Evolutionary conservation across 2,797 vertebrate genomes (phyloP).

Genomic region (Gobio occitaniae): DNA sequence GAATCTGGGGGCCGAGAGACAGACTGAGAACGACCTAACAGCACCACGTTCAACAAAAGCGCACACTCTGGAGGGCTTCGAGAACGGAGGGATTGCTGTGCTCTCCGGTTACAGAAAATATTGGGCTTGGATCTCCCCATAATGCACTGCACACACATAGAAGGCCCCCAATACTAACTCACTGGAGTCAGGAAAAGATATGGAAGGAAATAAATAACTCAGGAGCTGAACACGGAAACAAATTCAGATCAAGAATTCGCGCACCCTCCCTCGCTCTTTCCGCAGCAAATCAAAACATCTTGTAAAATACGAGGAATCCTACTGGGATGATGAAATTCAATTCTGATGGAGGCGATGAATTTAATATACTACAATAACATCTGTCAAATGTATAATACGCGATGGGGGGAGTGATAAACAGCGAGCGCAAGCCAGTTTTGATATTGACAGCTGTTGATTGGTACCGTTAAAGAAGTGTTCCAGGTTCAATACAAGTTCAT

Average conservation of each 20-base stretch:
- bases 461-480: background rate
- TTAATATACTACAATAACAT: conserved; percentile 55
- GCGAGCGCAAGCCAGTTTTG: background rate
- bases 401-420: background rate
- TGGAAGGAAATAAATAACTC: conserved; percentile 70
- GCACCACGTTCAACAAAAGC: conserved; percentile 66
- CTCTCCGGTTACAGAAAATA: conserved; percentile 79
- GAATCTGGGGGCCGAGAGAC: conserved; percentile 71
- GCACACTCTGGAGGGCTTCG: conserved; percentile 55
- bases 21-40: conserved; percentile 64
- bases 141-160: conserved; percentile 70
- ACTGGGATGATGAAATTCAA: conserved; percentile 46
- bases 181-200: conserved; percentile 61
- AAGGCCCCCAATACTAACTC: conserved; percentile 55
- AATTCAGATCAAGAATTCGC: conserved; percentile 60
- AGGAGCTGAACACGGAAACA: conserved; percentile 60
- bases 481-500: background rate
- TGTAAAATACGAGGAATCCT: background rate
- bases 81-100: conserved; percentile 27
- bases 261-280: conserved; percentile 19
- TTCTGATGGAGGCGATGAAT: conserved; percentile 51
- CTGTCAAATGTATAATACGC: conserved; percentile 27
- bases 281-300: conserved; percentile 24
- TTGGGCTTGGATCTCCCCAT: conserved; percentile 75
- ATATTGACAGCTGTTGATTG: conserved; percentile 24